Evolutionary conservation across 2,113 vertebrate genomes (phyloP).

Genomic region (Butastur rufipennis): DNA sequence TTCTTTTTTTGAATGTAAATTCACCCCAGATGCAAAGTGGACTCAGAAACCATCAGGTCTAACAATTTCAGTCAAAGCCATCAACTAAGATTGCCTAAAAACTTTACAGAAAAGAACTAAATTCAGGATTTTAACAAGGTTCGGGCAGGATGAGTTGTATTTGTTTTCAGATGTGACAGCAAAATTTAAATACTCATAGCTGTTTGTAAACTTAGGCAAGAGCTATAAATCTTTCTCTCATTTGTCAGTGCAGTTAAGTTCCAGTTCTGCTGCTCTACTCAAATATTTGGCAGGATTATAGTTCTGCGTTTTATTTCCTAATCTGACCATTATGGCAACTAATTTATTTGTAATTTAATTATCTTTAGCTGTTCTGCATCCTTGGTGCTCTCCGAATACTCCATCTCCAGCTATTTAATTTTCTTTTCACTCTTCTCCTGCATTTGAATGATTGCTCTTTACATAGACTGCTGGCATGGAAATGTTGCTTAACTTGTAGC

Average conservation of each 20-base stretch:
- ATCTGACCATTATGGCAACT: slow-evolving; percentile 42
- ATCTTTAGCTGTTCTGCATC: slow-evolving; percentile 44
- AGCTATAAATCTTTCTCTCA: slow-evolving; percentile 2
- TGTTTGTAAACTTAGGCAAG: not conserved
- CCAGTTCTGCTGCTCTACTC: not conserved
- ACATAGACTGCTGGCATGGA: not conserved
- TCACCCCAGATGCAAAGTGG: not conserved
- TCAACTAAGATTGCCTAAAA: not conserved
- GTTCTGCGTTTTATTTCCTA: slow-evolving; percentile 30
- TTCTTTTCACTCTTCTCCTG: not conserved
- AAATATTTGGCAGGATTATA: slow-evolving; percentile 36
- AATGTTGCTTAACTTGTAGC: not conserved
- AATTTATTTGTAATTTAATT: slow-evolving; percentile 63
- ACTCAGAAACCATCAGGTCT: not conserved
- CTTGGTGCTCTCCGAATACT: not conserved
- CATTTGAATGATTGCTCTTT: slow-evolving; percentile 18
- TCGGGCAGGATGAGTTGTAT: not conserved
- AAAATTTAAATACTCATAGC: not conserved
- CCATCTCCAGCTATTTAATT: slow-evolving; percentile 8
- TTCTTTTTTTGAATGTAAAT: not conserved
- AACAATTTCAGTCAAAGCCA: not conserved
- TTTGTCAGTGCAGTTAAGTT: slow-evolving; percentile 36
- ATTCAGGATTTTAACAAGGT: not conserved
- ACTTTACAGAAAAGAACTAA: not conserved
- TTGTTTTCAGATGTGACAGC: not conserved